Conservation (phyloP, 2,888 invertebrate species). For the Pyrrhosoma nymphula region DNA sequence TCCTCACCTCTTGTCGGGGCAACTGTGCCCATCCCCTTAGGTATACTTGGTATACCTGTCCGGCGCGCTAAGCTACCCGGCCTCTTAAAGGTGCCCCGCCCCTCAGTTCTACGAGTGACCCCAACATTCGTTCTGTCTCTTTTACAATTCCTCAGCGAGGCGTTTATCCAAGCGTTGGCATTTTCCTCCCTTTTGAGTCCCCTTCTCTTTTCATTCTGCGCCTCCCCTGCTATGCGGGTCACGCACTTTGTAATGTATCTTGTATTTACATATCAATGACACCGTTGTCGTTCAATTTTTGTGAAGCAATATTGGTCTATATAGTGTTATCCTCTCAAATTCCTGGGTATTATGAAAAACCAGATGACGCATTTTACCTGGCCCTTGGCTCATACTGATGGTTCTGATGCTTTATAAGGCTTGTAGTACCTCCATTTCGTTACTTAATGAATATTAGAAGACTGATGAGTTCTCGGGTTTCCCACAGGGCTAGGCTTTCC, state of each 20-base stretch:
- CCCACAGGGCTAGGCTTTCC: no score
- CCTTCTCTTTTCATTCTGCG: not conserved
- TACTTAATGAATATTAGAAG: no score
- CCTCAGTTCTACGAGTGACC: not conserved
- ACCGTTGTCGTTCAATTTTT: not conserved
- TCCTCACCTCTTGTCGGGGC: not conserved
- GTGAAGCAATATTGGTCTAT: not conserved
- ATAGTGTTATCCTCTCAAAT: not conserved
- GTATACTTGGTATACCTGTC: not conserved
- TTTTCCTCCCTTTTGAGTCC: not conserved
- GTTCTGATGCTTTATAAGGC: no score
- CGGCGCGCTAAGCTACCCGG: not conserved
- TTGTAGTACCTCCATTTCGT: no score
- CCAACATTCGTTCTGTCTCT: conserved; percentile 13
- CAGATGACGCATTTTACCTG: no score
- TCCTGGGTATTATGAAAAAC: no score
- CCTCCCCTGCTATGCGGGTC: not conserved
- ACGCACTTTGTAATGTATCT: not conserved
- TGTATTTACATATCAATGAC: not conserved
- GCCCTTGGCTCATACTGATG: no score
- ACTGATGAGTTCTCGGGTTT: no score
- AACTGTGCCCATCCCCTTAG: not conserved
- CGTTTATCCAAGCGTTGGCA: not conserved
- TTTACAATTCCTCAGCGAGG: conserved; percentile 21
- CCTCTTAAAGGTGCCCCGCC: not conserved